Conservation (phyloP, 2,888 invertebrate genomes). For the Ommatoiulus sabulosus region DNA sequence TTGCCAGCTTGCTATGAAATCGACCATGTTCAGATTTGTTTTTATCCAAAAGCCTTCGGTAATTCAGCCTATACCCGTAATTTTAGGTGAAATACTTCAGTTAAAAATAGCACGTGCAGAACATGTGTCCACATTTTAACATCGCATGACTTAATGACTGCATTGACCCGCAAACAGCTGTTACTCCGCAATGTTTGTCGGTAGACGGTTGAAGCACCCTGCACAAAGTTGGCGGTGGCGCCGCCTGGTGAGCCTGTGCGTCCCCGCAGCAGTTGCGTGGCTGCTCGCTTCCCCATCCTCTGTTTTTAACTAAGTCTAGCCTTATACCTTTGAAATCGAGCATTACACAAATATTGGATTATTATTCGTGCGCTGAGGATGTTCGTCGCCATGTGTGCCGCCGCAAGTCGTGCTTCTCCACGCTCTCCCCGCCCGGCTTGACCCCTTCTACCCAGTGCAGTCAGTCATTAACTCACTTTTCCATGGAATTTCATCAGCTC, state of each 20-base stretch:
- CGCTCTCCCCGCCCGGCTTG: not conserved
- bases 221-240: not conserved
- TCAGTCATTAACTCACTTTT: not conserved
- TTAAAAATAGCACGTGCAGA: too few relatives aligned
- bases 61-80: too few relatives aligned
- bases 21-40: too few relatives aligned
- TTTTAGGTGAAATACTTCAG: too few relatives aligned
- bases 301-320: slow-evolving; percentile 8
- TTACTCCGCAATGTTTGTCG: too few relatives aligned
- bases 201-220: too few relatives aligned
- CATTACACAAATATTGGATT: slow-evolving; percentile 24
- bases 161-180: too few relatives aligned
- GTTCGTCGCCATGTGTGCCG: not conserved
- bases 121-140: too few relatives aligned
- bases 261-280: not conserved
- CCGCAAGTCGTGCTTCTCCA: not conserved
- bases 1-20: too few relatives aligned
- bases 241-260: not conserved
- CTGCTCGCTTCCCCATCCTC: not conserved
- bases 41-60: too few relatives aligned
- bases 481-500: not conserved
- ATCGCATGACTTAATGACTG: too few relatives aligned
- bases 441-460: not conserved
- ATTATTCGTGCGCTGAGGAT: not conserved
- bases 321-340: slow-evolving; percentile 1